Evolutionary conservation across 2,113 vertebrate species (phyloP), one percentile per base, ranked within the genome.

Genomic region (Anthoscopus minutus): DNA sequence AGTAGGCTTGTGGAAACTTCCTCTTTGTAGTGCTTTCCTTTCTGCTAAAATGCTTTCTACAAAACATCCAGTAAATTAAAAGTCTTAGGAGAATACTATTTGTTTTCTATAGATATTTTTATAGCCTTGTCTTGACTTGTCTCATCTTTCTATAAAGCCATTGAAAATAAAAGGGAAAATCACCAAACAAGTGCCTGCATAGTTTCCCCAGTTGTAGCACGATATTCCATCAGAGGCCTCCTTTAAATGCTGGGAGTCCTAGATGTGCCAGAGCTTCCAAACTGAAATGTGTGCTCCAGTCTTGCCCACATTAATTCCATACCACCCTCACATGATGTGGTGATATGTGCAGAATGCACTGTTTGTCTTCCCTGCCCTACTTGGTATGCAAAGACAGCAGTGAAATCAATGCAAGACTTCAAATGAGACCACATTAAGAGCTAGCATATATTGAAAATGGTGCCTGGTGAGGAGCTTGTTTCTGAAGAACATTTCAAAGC

Each of bases 381-480:
- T 92, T 95, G 42, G 56, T 89, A 93, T 96, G 93, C 85, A 91
- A 60, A 86, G 86, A 9, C 58, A 76, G 85, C 13, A 13, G 37
- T 62, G 79, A 93, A 81, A 88, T 96, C 77, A 73, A 58, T 78
- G 53, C 54, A 73, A 91, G 67, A 27, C 88, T 95, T 85, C 85
- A 77, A 56, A 74, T 72, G 86, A 80, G 67, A 73, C 82, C 71
- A 95, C 71, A 48, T 90, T 86, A 93, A 93, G 74, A 95, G 35
- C 60, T 56, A 45, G 54, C 58, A 44, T 86, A 31, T 94, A 73
- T 73, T 86, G 89, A 95, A 90, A 90, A 81, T 53, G 58, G 50
- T 71, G 89, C 42, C 89, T 92, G 77, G 66, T 92, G 71, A 86
- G 66, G 44, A 85, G 44, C 82, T 88, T 89, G 62, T 70, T 95